A percentile compares a stretch with the other conserved stretches of the same genome.
phyloP scores from a whole-genome alignment of 2,797 vertebrate genomes.

The Parauchenoglanis punctatus region DNA sequence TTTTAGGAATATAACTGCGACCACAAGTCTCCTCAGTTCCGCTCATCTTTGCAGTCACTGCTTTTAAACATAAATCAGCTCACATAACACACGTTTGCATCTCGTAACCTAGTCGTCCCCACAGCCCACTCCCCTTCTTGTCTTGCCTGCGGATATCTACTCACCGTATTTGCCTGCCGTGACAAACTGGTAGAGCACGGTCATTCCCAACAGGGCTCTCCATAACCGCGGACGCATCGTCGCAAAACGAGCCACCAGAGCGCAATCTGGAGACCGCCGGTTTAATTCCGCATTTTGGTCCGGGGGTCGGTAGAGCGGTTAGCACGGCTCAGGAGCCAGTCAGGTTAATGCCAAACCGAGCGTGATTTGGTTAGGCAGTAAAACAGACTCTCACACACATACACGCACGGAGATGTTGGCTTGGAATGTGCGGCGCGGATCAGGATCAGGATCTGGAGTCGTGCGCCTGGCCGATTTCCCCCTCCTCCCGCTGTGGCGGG shows the following conservation, averaged over 20 bases:
- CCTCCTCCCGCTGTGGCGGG: conserved; percentile 33
- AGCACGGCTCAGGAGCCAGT: conserved; percentile 35
- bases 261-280: conserved; percentile 23
- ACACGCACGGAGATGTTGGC: conserved; percentile 38
- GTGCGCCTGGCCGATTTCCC: not conserved
- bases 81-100: not conserved
- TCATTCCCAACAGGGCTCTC: conserved; percentile 61
- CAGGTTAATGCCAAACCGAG: conserved; percentile 37
- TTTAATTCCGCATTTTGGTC: conserved; percentile 58
- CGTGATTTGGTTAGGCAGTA: conserved; percentile 40
- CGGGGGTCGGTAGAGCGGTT: conserved; percentile 36
- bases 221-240: conserved; percentile 61
- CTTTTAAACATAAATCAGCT: not conserved
- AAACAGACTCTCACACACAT: conserved; percentile 40
- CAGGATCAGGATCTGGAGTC: conserved; percentile 54
- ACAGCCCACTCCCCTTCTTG: conserved; percentile 2
- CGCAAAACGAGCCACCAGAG: conserved; percentile 41
- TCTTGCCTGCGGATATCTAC: conserved; percentile 17
- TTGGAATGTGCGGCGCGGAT: conserved; percentile 54
- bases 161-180: conserved; percentile 65
- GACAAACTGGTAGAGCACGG: conserved; percentile 61
- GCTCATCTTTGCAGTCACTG: not conserved
- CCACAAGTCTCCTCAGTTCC: not conserved
- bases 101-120: not conserved
- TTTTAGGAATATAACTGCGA: not conserved